These are phyloP conservation scores for Aphidius colemani DNA, from an alignment of 2,888 invertebrate species.

Conservation along the genomic window DNA sequence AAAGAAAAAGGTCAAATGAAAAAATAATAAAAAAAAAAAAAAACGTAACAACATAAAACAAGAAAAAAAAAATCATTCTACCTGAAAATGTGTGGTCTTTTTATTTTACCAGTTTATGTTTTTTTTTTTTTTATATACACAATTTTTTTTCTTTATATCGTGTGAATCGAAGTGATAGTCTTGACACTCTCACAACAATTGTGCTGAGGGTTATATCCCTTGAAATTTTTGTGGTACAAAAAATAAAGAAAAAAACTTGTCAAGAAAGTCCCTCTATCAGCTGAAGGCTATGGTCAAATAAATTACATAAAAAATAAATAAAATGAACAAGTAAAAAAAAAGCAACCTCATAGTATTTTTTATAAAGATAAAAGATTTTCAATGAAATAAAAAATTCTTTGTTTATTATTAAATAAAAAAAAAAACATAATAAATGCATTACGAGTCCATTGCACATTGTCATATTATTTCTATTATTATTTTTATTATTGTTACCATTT, in stretches of 20 bases:
- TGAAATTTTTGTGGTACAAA: constrained; percentile 11
- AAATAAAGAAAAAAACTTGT: background rate
- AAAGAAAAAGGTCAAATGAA: background rate
- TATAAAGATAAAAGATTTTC: too few species aligned
- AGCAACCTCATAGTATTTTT: too few species aligned
- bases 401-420: background rate
- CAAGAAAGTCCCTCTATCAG: constrained; percentile 24
- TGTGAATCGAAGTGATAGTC: constrained; percentile 21
- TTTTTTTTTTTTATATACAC: background rate
- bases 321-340: background rate
- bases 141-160: constrained; percentile 7
- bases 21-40: too few species aligned
- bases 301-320: constrained; percentile 26
- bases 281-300: constrained; percentile 31
- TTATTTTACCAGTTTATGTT: constrained; percentile 6
- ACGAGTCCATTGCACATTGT: too few species aligned
- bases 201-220: constrained; percentile 22
- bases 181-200: constrained; percentile 19
- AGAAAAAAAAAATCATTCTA: background rate
- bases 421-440: background rate
- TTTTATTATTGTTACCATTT: too few species aligned
- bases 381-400: too few species aligned
- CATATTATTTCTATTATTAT: too few species aligned
- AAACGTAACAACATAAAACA: background rate
- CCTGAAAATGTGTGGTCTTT: constrained; percentile 1